phyloP scores from a whole-genome alignment of 2,113 vertebrate genomes.

The Actenoides hombroni region DNA sequence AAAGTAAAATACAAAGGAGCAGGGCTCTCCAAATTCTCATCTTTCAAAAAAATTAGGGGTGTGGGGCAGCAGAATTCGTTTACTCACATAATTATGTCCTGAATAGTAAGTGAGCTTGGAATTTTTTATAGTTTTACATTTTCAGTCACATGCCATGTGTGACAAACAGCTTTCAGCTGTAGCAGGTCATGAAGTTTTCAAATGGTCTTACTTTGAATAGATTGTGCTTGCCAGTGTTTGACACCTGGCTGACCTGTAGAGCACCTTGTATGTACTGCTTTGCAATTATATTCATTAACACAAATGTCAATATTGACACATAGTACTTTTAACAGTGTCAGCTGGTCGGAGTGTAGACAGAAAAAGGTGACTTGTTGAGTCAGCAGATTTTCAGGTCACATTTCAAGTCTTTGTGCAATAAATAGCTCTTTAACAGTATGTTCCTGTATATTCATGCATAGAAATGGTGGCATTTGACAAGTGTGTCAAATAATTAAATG shows the following conservation, averaged over 20 bases:
- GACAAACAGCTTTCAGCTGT: neutral
- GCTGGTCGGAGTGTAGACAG: neutral
- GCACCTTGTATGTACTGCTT: neutral
- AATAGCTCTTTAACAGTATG: neutral
- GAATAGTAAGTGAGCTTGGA: neutral
- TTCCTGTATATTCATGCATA: neutral
- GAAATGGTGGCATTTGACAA: neutral
- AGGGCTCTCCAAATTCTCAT: neutral
- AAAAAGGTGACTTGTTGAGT: neutral
- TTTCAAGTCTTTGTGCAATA: neutral
- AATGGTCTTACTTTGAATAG: neutral
- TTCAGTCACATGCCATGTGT: accelerated
- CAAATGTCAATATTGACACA: neutral
- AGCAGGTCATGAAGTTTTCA: neutral
- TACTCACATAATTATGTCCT: neutral
- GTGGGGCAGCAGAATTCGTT: accelerated
- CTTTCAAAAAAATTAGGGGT: neutral
- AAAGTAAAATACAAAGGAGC: neutral
- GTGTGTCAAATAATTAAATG: neutral
- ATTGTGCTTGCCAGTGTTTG: neutral
- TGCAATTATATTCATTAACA: neutral
- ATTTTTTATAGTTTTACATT: neutral
- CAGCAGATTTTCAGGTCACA: neutral
- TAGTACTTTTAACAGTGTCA: neutral
- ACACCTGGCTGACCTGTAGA: neutral